Evolutionary conservation across 2,113 vertebrate genomes (phyloP).

Genomic region (Scolopax mira): DNA sequence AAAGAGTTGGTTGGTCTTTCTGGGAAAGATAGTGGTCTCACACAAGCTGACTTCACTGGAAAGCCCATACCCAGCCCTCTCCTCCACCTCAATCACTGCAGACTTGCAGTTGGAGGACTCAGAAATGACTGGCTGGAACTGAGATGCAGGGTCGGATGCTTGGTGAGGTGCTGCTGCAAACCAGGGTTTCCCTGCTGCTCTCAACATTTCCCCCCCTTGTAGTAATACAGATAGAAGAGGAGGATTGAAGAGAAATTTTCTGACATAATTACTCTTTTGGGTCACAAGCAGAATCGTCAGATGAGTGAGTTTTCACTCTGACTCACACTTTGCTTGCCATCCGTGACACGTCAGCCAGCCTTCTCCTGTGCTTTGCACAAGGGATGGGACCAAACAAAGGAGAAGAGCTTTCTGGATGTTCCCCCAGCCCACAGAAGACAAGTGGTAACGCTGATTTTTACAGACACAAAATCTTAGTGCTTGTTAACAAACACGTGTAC

Average conservation of each 20-base stretch:
- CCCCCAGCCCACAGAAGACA: neutral
- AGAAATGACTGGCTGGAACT: neutral
- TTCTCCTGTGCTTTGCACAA: neutral
- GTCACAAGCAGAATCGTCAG: neutral
- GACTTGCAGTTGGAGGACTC: neutral
- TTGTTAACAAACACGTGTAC: neutral
- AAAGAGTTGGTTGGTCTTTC: neutral
- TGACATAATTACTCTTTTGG: neutral
- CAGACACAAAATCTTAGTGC: neutral
- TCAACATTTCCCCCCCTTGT: neutral
- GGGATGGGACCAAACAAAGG: neutral
- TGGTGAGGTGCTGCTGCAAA: neutral
- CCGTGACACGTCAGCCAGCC: neutral
- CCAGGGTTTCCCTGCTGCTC: neutral
- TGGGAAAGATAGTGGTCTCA: neutral
- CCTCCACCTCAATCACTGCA: neutral
- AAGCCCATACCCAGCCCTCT: neutral
- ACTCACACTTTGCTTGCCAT: neutral
- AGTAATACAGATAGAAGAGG: neutral
- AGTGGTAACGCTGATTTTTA: neutral
- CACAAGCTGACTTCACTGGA: constrained; percentile 22
- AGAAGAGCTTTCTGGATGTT: neutral
- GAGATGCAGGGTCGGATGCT: neutral
- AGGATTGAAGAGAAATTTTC: neutral
- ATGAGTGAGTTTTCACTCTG: neutral